phyloP scores from a whole-genome alignment of 2,888 invertebrate genomes.

The Drosophila neotestacea region DNA sequence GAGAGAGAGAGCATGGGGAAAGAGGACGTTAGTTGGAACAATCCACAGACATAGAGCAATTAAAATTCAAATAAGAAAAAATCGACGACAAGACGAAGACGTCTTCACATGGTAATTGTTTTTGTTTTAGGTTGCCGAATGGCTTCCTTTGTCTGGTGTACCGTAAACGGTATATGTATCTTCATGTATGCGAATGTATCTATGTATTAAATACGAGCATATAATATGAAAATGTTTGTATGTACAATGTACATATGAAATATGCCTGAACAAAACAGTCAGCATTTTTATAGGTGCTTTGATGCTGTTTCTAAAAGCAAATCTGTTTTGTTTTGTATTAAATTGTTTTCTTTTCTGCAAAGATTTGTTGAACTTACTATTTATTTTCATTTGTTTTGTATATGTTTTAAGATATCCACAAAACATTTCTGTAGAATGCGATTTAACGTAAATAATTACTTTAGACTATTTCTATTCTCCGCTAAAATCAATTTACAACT shows the following conservation, averaged over 20 bases:
- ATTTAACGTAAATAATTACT: constrained; percentile 21
- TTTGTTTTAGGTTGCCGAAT: constrained; percentile 38
- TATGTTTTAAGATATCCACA: constrained; percentile 7
- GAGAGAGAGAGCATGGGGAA: background rate
- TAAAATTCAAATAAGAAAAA: constrained; percentile 63
- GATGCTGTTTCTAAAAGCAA: constrained; percentile 13
- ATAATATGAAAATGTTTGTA: background rate
- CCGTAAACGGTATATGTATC: constrained; percentile 17
- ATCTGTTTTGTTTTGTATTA: constrained; percentile 13
- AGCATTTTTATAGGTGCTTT: constrained; percentile 7
- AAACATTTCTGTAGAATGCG: constrained; percentile 1
- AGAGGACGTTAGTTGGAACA: constrained; percentile 42
- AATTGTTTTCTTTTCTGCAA: constrained; percentile 7
- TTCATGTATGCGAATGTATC: constrained; percentile 15
- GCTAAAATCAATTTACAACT: background rate
- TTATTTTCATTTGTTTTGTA: constrained; percentile 25
- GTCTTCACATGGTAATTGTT: constrained; percentile 32
- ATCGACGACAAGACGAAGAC: constrained; percentile 27
- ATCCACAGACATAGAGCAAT: constrained; percentile 73
- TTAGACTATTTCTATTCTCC: background rate
- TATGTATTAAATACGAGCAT: constrained; percentile 7
- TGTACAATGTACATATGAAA: background rate
- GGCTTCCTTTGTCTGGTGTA: constrained; percentile 53
- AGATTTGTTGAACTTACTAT: constrained; percentile 24
- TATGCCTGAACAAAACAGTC: constrained; percentile 26